Evolutionary conservation across 2,797 vertebrate species (phyloP).

Genomic region (Brachyrhaphis roseni): DNA sequence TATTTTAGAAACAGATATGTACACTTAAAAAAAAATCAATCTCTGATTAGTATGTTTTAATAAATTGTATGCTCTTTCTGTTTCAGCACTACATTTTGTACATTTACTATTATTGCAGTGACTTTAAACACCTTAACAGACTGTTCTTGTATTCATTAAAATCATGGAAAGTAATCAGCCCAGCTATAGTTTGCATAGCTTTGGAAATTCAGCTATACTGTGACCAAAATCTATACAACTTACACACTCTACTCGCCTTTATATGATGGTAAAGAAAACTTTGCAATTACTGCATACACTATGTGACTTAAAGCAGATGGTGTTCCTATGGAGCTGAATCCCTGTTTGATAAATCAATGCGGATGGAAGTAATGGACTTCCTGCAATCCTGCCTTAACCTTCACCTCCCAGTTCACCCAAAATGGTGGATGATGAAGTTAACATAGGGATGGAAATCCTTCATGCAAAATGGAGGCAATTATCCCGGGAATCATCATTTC

Average conservation of each 20-base stretch:
- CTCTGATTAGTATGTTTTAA: background rate
- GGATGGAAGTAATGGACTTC: constrained; percentile 29
- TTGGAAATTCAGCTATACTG: too few relatives aligned
- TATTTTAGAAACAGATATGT: background rate
- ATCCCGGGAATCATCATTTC: constrained; percentile 13
- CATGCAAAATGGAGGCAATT: constrained; percentile 38
- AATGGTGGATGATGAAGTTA: constrained; percentile 38
- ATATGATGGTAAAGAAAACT: background rate
- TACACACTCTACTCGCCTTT: background rate
- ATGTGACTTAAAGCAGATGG: constrained; percentile 5
- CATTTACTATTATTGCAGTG: background rate
- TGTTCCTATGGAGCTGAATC: constrained; percentile 10
- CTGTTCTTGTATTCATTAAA: background rate
- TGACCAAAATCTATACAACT: background rate
- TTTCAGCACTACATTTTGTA: background rate
- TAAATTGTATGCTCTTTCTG: background rate
- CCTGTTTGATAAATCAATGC: constrained; percentile 22
- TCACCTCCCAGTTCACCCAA: constrained; percentile 12
- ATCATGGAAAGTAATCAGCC: background rate
- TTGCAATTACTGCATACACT: constrained; percentile 3
- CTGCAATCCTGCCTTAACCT: constrained; percentile 17
- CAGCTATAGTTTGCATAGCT: background rate
- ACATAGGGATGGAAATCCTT: constrained; percentile 20
- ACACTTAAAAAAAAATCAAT: background rate
- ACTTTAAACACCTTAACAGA: background rate